These are phyloP conservation scores for Ophion ventricosus DNA, from an alignment of 2,888 invertebrate species.

Conservation along the genomic window DNA sequence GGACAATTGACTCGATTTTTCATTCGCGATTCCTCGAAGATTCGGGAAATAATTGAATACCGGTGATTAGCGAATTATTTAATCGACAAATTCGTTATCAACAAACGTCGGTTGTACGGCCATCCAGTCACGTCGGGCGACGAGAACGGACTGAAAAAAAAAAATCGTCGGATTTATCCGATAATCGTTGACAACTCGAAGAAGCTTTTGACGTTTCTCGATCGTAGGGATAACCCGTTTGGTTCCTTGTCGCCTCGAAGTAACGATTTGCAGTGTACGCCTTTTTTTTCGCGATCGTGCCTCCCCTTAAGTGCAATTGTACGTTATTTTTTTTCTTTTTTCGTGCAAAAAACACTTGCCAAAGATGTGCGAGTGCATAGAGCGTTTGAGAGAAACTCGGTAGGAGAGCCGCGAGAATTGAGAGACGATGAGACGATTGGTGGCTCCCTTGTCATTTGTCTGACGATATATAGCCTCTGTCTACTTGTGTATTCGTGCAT, in stretches of 20 bases:
- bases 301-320: background rate
- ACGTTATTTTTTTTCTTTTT: background rate
- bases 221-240: background rate
- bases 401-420: background rate
- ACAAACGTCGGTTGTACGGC: background rate
- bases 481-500: conserved; percentile 23
- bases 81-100: background rate
- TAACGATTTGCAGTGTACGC: background rate
- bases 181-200: background rate
- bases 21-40: background rate
- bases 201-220: conserved; percentile 24
- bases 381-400: conserved; percentile 11
- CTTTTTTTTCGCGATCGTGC: background rate
- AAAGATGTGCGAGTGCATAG: background rate
- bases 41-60: background rate
- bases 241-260: background rate
- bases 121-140: background rate
- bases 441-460: conserved; percentile 47
- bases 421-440: conserved; percentile 46
- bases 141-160: conserved; percentile 24
- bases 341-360: conserved; percentile 6
- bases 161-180: background rate
- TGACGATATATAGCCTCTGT: conserved; percentile 29
- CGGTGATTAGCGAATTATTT: background rate
- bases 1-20: background rate